Conservation (phyloP, 2,888 invertebrate species). For the Lycophotia porphyrea region DNA sequence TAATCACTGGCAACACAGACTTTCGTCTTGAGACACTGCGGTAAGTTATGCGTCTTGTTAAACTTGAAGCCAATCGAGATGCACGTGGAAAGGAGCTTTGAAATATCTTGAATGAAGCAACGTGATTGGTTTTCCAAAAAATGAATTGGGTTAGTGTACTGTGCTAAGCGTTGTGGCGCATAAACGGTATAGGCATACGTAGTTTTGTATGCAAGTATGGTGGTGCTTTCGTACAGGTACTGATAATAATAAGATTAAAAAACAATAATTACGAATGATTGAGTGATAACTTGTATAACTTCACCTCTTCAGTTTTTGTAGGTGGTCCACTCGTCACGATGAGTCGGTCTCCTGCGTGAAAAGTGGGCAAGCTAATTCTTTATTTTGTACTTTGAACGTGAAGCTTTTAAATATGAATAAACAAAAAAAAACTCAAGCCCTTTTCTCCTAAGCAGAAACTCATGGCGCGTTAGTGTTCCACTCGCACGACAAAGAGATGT, state of each 20-base stretch:
- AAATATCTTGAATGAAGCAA: conserved; percentile 28
- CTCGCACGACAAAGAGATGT: too few relatives aligned
- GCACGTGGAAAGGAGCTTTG: conserved; percentile 5
- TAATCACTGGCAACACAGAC: too few relatives aligned
- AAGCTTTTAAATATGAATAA: not conserved
- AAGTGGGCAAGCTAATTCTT: not conserved
- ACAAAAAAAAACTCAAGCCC: not conserved
- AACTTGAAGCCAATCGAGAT: not conserved
- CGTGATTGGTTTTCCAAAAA: conserved; percentile 15
- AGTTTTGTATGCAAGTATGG: conserved; percentile 9
- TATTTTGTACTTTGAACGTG: not conserved
- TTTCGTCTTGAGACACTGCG: too few relatives aligned
- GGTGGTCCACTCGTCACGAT: not conserved
- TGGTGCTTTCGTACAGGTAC: not conserved
- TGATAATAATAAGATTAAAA: not conserved
- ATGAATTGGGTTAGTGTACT: conserved; percentile 32
- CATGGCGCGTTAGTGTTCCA: too few relatives aligned
- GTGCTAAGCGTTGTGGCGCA: conserved; percentile 15
- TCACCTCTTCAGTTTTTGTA: not conserved
- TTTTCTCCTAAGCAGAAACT: not conserved
- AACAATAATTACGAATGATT: not conserved
- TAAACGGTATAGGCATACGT: conserved; percentile 8
- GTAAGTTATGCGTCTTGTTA: too few relatives aligned
- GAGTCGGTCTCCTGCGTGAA: not conserved
- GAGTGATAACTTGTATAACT: not conserved